These are phyloP conservation scores for Orgyia antiqua DNA, from an alignment of 2,888 invertebrate species.

Conservation along the genomic window DNA sequence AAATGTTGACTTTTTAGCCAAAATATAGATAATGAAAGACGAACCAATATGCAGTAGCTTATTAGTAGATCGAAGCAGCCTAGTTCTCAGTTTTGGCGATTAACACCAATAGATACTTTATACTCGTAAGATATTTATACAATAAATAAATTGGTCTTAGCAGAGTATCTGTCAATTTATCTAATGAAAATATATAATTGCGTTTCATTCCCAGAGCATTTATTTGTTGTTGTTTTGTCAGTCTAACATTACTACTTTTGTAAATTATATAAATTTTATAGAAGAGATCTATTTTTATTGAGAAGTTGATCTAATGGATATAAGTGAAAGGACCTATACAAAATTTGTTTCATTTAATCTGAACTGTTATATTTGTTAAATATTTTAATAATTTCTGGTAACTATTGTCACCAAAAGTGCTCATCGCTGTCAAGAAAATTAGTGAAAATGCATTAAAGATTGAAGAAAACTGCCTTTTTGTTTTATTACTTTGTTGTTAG, in stretches of 20 bases:
- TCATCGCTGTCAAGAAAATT: conserved; percentile 82
- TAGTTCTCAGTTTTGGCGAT: conserved; percentile 72
- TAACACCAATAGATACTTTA: conserved; percentile 73
- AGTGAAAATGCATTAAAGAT: conserved; percentile 79
- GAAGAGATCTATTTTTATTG: conserved; percentile 78
- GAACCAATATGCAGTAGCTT: conserved; percentile 78
- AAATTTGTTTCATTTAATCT: conserved; percentile 60
- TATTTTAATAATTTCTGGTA: conserved; percentile 72
- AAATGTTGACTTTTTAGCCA: conserved; percentile 78
- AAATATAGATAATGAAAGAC: conserved; percentile 74
- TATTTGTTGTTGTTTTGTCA: conserved; percentile 70
- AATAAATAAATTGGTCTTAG: conserved; percentile 67
- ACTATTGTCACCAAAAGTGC: conserved; percentile 84
- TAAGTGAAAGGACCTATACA: conserved; percentile 55
- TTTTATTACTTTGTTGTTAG: conserved; percentile 44
- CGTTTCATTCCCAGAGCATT: conserved; percentile 72
- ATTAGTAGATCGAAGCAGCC: conserved; percentile 72
- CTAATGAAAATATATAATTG: conserved; percentile 59
- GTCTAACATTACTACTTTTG: conserved; percentile 68
- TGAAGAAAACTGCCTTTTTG: conserved; percentile 61
- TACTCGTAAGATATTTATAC: conserved; percentile 71
- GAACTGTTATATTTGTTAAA: conserved; percentile 68
- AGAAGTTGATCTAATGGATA: conserved; percentile 68
- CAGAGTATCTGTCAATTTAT: conserved; percentile 75
- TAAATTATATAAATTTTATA: conserved; percentile 77